These are phyloP conservation scores for Diachrysia chrysitis DNA, from an alignment of 2,888 invertebrate genomes.

Conservation along the genomic window DNA sequence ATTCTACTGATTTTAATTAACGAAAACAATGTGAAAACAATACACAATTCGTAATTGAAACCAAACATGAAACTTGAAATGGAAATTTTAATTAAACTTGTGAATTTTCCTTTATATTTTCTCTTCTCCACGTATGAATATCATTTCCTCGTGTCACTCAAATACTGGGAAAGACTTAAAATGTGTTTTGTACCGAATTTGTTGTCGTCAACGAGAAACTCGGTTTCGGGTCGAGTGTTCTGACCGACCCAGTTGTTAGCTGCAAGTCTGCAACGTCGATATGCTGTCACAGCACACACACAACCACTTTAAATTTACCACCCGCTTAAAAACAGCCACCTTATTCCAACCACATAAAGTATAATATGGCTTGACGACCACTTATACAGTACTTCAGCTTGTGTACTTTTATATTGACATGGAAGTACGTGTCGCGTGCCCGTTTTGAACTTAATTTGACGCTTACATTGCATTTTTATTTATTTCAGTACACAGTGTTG, in stretches of 20 bases:
- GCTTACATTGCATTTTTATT: slow-evolving; percentile 75
- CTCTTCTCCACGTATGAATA: slow-evolving; percentile 37
- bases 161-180: slow-evolving; percentile 58
- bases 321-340: slow-evolving; percentile 50
- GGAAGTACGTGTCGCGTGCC: slow-evolving; percentile 67
- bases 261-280: slow-evolving; percentile 71
- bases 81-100: slow-evolving; percentile 48
- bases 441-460: slow-evolving; percentile 71
- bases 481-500: slow-evolving; percentile 71
- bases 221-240: slow-evolving; percentile 77
- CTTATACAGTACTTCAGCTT: slow-evolving; percentile 38
- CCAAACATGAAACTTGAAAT: slow-evolving; percentile 34
- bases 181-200: slow-evolving; percentile 65
- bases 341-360: slow-evolving; percentile 61
- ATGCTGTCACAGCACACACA: slow-evolving; percentile 71
- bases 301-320: slow-evolving; percentile 57
- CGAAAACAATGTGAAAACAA: slow-evolving; percentile 21
- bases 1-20: slow-evolving; percentile 26
- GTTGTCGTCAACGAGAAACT: slow-evolving; percentile 64
- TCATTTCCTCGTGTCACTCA: slow-evolving; percentile 57
- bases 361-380: slow-evolving; percentile 57
- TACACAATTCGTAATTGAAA: slow-evolving; percentile 22
- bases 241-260: slow-evolving; percentile 80
- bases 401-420: slow-evolving; percentile 62
- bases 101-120: slow-evolving; percentile 30